These are phyloP conservation scores for Parambassis ranga DNA, from an alignment of 2,797 vertebrate genomes.

Conservation along the genomic window DNA sequence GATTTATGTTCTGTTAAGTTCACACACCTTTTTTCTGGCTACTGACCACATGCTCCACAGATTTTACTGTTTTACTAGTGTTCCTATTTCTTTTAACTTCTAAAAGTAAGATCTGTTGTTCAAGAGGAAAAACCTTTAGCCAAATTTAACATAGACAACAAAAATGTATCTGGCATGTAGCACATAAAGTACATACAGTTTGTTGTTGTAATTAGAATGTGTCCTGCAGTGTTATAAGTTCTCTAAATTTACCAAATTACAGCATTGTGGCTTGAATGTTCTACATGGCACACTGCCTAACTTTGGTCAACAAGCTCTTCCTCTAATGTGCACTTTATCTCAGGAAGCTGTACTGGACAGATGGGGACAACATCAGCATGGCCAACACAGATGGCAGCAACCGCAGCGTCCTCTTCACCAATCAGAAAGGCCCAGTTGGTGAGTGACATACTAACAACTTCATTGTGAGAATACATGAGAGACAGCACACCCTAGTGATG, in stretches of 20 bases:
- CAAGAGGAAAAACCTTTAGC: neutral
- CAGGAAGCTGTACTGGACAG: slow-evolving; percentile 97
- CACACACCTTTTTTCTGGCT: neutral
- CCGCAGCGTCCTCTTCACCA: slow-evolving; percentile 85
- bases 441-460: slow-evolving; percentile 27
- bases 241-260: neutral
- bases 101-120: neutral
- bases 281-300: neutral
- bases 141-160: neutral
- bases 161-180: no score
- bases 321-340: neutral
- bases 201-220: no score
- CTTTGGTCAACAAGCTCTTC: neutral
- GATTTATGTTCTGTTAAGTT: neutral
- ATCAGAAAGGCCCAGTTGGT: slow-evolving; percentile 94
- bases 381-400: slow-evolving; percentile 96
- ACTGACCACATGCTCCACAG: neutral
- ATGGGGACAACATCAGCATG: slow-evolving; percentile 94
- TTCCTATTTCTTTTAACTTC: neutral
- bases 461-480: neutral
- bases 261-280: neutral
- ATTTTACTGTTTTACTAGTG: neutral
- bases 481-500: slow-evolving; percentile 23
- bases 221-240: neutral
- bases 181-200: no score